phyloP scores from a whole-genome alignment of 2,113 vertebrate genomes.

The Ochotona princeps region DNA sequence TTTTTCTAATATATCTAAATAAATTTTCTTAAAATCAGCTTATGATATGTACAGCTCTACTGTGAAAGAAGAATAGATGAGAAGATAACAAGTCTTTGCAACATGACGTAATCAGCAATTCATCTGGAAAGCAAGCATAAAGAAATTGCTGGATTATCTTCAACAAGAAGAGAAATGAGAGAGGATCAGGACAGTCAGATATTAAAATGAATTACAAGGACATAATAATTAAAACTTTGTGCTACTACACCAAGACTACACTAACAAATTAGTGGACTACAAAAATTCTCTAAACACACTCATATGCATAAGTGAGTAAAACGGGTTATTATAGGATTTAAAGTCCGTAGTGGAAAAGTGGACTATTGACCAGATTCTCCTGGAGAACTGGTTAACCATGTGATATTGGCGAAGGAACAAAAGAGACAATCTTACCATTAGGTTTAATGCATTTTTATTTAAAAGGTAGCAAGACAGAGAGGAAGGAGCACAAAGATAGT shows the following conservation, averaged over 20 bases:
- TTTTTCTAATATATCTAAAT: not conserved
- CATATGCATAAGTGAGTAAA: not conserved
- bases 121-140: not conserved
- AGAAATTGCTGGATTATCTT: not conserved
- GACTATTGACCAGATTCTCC: not conserved
- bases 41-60: not conserved
- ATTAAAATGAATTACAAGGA: not conserved
- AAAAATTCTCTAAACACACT: not conserved
- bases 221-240: not conserved
- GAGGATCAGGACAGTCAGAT: not conserved
- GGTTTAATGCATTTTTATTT: too few relatives aligned
- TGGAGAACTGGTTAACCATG: not conserved
- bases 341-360: not conserved
- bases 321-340: not conserved
- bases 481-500: too few relatives aligned
- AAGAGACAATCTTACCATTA: not conserved
- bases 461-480: too few relatives aligned
- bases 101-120: not conserved
- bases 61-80: not conserved
- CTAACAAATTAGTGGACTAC: not conserved
- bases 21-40: slow-evolving; percentile 19
- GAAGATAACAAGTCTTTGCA: not conserved
- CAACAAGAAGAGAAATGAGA: not conserved
- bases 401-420: not conserved
- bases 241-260: not conserved